Conservation (phyloP, 2,888 invertebrate species). For the Biston stratarius region DNA sequence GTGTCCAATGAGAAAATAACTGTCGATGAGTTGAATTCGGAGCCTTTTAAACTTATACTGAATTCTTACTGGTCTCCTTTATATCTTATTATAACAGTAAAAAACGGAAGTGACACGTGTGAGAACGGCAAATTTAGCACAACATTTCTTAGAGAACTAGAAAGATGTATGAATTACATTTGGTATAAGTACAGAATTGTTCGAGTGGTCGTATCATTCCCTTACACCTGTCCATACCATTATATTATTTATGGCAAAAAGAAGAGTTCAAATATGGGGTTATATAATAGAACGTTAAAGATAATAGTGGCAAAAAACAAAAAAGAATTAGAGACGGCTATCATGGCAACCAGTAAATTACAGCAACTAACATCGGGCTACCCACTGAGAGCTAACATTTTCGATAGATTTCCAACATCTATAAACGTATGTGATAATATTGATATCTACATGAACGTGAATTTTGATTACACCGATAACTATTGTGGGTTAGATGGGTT, state of each 20-base stretch:
- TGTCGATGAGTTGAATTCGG: conserved; percentile 21
- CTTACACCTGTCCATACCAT: conserved; percentile 55
- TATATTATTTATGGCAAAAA: conserved; percentile 54
- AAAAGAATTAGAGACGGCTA: conserved; percentile 30
- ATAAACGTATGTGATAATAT: conserved; percentile 54
- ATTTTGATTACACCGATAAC: conserved; percentile 46
- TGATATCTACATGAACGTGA: conserved; percentile 49
- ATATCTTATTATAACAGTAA: conserved; percentile 52
- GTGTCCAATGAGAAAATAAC: conserved; percentile 22
- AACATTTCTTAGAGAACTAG: conserved; percentile 40
- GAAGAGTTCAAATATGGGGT: conserved; percentile 31
- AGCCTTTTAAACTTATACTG: conserved; percentile 20
- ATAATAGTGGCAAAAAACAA: conserved; percentile 42
- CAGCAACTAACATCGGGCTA: conserved; percentile 52
- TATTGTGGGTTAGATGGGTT: conserved; percentile 66
- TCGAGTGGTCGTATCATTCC: conserved; percentile 53
- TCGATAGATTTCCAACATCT: conserved; percentile 63
- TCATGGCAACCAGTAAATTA: conserved; percentile 37
- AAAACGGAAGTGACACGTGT: conserved; percentile 49
- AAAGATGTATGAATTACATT: conserved; percentile 56
- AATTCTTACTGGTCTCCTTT: conserved; percentile 52
- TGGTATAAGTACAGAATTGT: conserved; percentile 58
- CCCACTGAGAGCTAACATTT: conserved; percentile 60
- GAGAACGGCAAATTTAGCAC: conserved; percentile 47
- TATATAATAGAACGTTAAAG: conserved; percentile 61